Base-by-base conservation (phyloP, 2,888 invertebrate species). In the Eumerus sabulonum region DNA sequence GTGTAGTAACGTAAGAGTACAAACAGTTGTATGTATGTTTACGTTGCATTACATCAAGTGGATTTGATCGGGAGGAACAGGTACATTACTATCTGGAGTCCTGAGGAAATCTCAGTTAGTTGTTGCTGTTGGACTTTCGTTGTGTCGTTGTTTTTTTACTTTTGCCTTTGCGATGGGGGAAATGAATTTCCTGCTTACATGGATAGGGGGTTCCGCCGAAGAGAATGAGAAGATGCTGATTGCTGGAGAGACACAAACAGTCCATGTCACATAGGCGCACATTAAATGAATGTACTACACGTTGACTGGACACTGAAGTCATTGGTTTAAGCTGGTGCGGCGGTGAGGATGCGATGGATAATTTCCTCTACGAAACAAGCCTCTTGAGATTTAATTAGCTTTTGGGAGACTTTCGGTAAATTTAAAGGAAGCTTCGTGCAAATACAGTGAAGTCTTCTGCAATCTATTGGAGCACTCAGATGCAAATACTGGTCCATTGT, bases 241-340 rank as follows among this genome's bases (percentile, higher is more conserved):
- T 59, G 51, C 53, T 63, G 35, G n/a, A 40, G 50, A 47, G 68
- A 74, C 73, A 79, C 73, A 74, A 79, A 64, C 79, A 70, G 79
- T 73, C 67, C 79, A 64, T 79, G 74, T 74, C 74, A 74, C 74
- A 73, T 74, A 74, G 79, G 79, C 74, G 79, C 79, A 79, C 79
- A 74, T 79, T 79, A 74, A 70, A 70, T 64, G 79, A 79, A 74
- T 79, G 79, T 79, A 51, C 48, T 60, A 79, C 74, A 74, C 63
- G 68, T 70, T 79, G 63, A 60, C 64, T 56, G 74, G 63, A 74
- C 73, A 73, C 63, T 36, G 72, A 73, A 70, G 79, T 79, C 73
- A 79, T 79, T 79, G 68, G 68, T 64, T 74, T 79, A 18, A 19
- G 51, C 42, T 36, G 38, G 27, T 18, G 16, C 12, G 44, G 44